These are phyloP conservation scores for Takifugu bimaculatus DNA, from an alignment of 2,113 vertebrate species.

Conservation along the genomic window DNA sequence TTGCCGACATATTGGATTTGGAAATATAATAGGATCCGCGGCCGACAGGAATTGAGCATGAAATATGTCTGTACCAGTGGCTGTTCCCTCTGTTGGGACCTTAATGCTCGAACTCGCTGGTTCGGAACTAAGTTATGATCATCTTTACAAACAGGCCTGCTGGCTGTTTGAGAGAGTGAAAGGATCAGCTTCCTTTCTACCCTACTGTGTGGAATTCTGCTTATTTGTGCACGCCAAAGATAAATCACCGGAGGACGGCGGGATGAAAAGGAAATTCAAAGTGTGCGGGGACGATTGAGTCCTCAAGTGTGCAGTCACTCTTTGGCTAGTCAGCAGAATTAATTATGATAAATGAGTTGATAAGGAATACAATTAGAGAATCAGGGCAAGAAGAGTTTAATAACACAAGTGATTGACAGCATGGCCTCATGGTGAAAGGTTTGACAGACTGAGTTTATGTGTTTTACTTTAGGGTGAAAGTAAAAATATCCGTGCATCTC, in stretches of 20 bases:
- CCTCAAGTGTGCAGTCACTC: not conserved
- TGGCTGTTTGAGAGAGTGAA: constrained; percentile 6
- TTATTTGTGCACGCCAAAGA: constrained; percentile 10
- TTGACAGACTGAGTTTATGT: no score
- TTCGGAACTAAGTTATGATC: constrained; percentile 31
- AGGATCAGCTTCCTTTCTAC: not conserved
- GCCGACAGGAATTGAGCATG: constrained; percentile 23
- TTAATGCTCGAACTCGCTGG: not conserved
- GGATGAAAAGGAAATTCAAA: not conserved
- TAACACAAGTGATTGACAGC: no score
- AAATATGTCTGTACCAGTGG: constrained; percentile 34
- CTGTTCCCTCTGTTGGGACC: constrained; percentile 15
- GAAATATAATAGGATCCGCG: constrained; percentile 40
- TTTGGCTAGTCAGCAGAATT: not conserved
- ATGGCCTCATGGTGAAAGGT: no score
- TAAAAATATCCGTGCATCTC: no score
- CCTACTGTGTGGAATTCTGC: not conserved
- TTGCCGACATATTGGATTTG: constrained; percentile 31
- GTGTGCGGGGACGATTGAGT: constrained; percentile 9
- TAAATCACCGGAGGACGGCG: constrained; percentile 1
- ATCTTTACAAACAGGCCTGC: constrained; percentile 23
- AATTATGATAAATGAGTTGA: not conserved
- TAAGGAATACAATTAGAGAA: not conserved
- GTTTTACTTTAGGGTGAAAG: no score
- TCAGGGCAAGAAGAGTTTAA: not conserved